phyloP scores from a whole-genome alignment of 2,113 vertebrate genomes.

The Cavia porcellus region DNA sequence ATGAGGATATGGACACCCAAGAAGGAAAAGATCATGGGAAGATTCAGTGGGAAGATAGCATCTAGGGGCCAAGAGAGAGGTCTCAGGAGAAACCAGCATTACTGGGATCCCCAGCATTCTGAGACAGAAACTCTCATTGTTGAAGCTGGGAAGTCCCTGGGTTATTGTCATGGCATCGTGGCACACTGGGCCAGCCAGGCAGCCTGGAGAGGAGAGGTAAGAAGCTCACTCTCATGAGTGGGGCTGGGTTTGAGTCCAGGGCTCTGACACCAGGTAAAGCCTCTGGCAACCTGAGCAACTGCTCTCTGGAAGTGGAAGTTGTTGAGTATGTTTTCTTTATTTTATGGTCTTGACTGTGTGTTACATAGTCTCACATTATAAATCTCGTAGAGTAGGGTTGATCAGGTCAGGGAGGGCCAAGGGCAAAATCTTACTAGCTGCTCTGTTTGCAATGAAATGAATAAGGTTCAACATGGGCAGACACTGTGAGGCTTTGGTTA shows the following conservation, averaged over 20 bases:
- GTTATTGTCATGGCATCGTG: background rate
- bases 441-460: background rate
- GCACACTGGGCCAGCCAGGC: background rate
- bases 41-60: background rate
- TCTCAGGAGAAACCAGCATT: background rate
- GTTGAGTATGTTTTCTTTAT: background rate
- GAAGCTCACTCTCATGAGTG: background rate
- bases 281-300: rapidly evolving
- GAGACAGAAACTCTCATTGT: background rate
- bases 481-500: background rate
- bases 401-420: background rate
- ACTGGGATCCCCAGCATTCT: rapidly evolving
- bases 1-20: background rate
- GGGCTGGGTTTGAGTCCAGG: background rate
- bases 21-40: background rate
- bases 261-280: no score
- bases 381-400: background rate
- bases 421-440: background rate
- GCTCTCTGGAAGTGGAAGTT: background rate
- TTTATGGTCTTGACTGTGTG: background rate
- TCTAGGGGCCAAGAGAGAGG: background rate
- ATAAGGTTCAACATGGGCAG: background rate
- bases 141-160: rapidly evolving
- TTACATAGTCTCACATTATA: background rate
- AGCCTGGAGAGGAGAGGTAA: rapidly evolving